Evolutionary conservation across 2,113 vertebrate species (phyloP).

Genomic region (Bambusicola thoracicus): DNA sequence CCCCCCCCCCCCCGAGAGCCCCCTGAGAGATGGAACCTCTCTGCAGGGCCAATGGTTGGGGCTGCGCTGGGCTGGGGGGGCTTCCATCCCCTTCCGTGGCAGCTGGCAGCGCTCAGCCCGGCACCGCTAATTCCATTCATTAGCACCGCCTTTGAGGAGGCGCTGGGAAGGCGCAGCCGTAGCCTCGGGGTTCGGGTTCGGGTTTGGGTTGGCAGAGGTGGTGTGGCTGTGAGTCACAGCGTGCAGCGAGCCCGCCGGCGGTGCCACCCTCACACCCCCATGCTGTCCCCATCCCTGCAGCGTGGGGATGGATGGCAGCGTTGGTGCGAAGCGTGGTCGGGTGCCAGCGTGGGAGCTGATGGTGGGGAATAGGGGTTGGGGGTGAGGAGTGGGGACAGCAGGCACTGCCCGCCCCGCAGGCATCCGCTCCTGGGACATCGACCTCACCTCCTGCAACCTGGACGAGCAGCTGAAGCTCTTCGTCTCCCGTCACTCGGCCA

Average conservation of each 20-base stretch:
- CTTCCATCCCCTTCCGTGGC: not conserved
- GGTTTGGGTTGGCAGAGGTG: not conserved
- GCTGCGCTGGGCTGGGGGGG: not conserved
- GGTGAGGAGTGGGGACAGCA: not conserved
- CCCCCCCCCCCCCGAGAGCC: too few species aligned
- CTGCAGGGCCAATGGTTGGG: not conserved
- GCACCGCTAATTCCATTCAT: not conserved
- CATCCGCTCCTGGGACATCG: constrained; percentile 87
- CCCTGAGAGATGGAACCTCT: not conserved
- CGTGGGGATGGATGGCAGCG: too few species aligned
- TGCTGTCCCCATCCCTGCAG: not conserved
- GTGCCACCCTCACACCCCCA: not conserved
- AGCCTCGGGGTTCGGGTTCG: not conserved
- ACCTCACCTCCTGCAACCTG: constrained; percentile 82
- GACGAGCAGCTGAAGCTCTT: constrained; percentile 94
- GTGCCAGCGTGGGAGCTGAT: too few species aligned
- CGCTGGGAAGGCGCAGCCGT: not conserved
- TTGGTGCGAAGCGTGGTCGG: too few species aligned
- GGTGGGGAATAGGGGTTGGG: too few species aligned
- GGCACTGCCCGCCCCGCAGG: constrained; percentile 66
- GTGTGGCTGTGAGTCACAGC: not conserved
- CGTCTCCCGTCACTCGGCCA: constrained; percentile 90
- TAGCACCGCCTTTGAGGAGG: not conserved
- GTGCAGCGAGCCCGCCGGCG: not conserved
- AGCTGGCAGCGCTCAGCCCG: not conserved